Evolutionary conservation across 2,888 invertebrate species (phyloP).

Genomic region (Latrodectus elegans): DNA sequence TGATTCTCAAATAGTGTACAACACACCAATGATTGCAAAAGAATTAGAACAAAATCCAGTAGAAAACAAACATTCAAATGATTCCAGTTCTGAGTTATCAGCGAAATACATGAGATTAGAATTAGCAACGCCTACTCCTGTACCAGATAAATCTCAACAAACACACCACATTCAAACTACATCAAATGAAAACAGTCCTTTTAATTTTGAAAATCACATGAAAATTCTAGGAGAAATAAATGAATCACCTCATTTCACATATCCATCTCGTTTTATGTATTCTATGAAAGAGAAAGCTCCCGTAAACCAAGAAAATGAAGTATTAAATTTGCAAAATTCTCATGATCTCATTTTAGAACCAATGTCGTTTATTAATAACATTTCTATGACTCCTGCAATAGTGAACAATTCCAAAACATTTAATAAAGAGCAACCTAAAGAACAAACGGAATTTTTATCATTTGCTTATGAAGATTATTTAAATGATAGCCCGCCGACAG

Average conservation of each 20-base stretch:
- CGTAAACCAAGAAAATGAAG: not conserved
- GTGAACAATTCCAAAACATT: too few species aligned
- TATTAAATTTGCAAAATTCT: not conserved
- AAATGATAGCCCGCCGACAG: constrained; percentile 15
- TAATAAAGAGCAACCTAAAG: not conserved
- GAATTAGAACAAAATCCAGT: too few species aligned
- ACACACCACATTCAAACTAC: too few species aligned
- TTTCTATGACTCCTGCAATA: not conserved
- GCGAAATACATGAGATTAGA: too few species aligned
- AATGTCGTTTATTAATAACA: not conserved
- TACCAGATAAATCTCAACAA: not conserved
- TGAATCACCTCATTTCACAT: constrained; percentile 16
- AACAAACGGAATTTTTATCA: constrained; percentile 23
- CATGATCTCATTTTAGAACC: not conserved
- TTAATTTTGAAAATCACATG: constrained; percentile 50
- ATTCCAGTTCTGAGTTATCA: too few species aligned
- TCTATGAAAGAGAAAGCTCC: not conserved
- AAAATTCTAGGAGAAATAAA: constrained; percentile 24
- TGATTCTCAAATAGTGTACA: too few species aligned
- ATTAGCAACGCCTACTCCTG: not conserved
- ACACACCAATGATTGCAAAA: too few species aligned
- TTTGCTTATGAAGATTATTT: constrained; percentile 41
- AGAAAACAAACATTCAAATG: too few species aligned
- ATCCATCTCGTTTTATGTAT: constrained; percentile 31
- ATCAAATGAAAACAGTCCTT: constrained; percentile 4